These are phyloP conservation scores for Riparia riparia DNA, from an alignment of 2,113 vertebrate genomes.

Conservation along the genomic window DNA sequence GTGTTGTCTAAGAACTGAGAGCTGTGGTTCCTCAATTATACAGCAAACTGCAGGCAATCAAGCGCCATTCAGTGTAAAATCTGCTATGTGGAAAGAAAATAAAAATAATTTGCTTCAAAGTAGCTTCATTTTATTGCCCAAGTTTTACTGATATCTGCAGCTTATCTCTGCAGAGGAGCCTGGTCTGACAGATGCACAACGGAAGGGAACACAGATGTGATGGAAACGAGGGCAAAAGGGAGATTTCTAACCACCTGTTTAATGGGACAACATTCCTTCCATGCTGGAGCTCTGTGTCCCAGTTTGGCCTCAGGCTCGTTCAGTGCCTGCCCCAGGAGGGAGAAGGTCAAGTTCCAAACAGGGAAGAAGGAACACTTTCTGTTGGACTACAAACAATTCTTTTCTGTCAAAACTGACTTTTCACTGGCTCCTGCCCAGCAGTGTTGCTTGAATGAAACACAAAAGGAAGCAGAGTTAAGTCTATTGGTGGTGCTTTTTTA, in stretches of 20 bases:
- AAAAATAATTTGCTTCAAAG: not conserved
- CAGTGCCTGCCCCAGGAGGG: not conserved
- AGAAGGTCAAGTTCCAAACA: not conserved
- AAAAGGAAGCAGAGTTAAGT: not conserved
- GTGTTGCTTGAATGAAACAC: not conserved
- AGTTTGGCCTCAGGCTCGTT: not conserved
- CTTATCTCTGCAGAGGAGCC: not conserved
- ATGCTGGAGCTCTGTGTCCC: not conserved
- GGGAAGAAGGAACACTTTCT: not conserved
- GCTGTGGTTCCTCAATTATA: not conserved
- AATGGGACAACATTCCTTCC: not conserved
- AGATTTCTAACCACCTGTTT: not conserved
- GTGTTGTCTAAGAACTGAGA: not conserved
- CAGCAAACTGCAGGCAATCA: not conserved
- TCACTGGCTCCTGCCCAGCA: not conserved
- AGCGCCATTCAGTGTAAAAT: not conserved
- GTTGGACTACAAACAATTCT: not conserved
- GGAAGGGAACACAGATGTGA: not conserved
- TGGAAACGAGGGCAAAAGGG: not conserved
- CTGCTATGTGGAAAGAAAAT: not conserved
- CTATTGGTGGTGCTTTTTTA: fast-evolving
- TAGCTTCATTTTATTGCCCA: not conserved
- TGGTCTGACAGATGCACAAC: not conserved
- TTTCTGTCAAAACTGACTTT: not conserved
- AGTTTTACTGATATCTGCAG: not conserved